Percentiles rank a stretch among this genome's conserved stretches.
These are phyloP conservation scores for Phymastichus coffea DNA, from an alignment of 1,140 invertebrate genomes.

Conservation along the genomic window DNA sequence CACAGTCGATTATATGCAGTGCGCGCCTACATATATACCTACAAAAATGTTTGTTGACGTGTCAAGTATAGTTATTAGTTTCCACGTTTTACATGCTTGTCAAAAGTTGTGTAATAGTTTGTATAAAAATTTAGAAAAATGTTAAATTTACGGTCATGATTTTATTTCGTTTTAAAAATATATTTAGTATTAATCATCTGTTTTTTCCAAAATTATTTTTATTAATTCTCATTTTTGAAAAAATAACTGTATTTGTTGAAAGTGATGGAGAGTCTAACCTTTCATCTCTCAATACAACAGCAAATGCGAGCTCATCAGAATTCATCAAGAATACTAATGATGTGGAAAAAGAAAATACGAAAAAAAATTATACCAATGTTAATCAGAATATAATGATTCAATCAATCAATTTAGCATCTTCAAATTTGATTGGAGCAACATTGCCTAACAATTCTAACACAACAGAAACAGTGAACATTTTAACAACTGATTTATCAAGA, in stretches of 20 bases:
- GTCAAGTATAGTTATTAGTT: too few relatives aligned
- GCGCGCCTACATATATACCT: too few relatives aligned
- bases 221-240: background rate
- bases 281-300: background rate
- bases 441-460: too few relatives aligned
- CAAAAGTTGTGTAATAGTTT: too few relatives aligned
- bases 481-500: background rate
- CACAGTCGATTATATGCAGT: too few relatives aligned
- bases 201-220: background rate
- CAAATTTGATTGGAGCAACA: too few relatives aligned
- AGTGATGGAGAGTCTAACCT: constrained; percentile 21
- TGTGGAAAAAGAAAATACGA: background rate
- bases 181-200: background rate
- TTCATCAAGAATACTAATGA: background rate
- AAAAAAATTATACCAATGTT: background rate
- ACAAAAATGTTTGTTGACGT: constrained; percentile 2
- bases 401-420: background rate
- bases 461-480: constrained; percentile 9
- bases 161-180: constrained; percentile 1
- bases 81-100: too few relatives aligned
- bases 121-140: too few relatives aligned
- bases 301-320: background rate
- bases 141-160: constrained; percentile 20
- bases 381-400: background rate
- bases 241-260: background rate